Base-by-base conservation (phyloP, 1,140 invertebrate genomes). In the Lepidostoma basale region DNA sequence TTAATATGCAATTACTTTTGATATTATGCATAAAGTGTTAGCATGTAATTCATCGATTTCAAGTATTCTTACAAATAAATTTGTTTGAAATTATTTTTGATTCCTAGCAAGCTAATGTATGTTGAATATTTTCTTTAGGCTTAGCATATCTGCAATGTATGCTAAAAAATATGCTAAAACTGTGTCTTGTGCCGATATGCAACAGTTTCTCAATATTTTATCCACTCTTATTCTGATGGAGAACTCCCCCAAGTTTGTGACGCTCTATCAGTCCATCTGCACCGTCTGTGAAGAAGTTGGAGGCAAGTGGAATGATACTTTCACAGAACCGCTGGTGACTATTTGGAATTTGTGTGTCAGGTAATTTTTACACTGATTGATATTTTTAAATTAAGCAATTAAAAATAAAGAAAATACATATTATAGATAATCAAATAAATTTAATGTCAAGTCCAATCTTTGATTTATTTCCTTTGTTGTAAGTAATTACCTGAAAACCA, bases 321-420 rank as follows among this genome's bases (percentile, higher is more conserved):
- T 42, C 26, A 18, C 25, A 18, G 67, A 68, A 30, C 58, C 74
- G 45, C 40, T 77, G 20, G 42, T 69, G 0, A 73, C 68, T 6
- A 67, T 83, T n/a, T 83, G 80, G 80, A 81, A 78, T 63, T 69
- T 75, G 26, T 79, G 77, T 72, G 74, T 81, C 4, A 77, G 80
- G 80, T 83, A 54, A 54, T 40, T 40, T 22, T 23, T n/a, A 30
- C 12, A 6, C 5, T 33, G 6, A 33, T 33, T n/a, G n/a, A n/a
- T n/a, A 33, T 33, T 33, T 33, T 33, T 33, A 33, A 33, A n/a
- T n/a, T n/a, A n/a, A n/a, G n/a, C n/a, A n/a, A n/a, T n/a, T n/a
- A n/a, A n/a, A n/a, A n/a, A n/a, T n/a, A n/a, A n/a, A n/a, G n/a
- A n/a, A n/a, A n/a, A n/a, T n/a, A n/a, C n/a, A n/a, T n/a, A n/a